Percentiles rank a stretch among this genome's conserved stretches.
These are phyloP conservation scores for Pasiphila rectangulata DNA, from an alignment of 2,888 invertebrate genomes.

Conservation along the genomic window DNA sequence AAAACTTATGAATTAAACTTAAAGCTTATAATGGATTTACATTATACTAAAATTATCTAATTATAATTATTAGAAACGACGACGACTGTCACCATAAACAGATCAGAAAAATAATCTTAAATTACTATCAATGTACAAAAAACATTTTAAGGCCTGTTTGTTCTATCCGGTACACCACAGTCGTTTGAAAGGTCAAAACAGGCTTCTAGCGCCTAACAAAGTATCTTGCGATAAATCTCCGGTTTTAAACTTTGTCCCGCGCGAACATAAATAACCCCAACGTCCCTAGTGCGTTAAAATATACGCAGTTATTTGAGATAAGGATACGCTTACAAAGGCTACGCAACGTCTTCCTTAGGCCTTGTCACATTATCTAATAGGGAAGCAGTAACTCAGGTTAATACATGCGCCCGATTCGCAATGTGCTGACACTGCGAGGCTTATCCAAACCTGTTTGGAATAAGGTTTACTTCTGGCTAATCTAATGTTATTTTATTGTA, in stretches of 20 bases:
- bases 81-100: too few relatives aligned
- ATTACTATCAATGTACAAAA: too few relatives aligned
- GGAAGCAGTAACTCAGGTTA: conserved; percentile 26
- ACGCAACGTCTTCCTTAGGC: conserved; percentile 66
- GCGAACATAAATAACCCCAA: conserved; percentile 66
- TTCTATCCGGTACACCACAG: neutral
- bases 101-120: too few relatives aligned
- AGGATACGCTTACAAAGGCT: conserved; percentile 63
- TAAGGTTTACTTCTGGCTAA: neutral
- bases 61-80: too few relatives aligned
- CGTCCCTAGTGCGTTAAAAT: conserved; percentile 62
- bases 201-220: conserved; percentile 41
- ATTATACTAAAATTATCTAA: too few relatives aligned
- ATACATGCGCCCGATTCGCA: conserved; percentile 19
- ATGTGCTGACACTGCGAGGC: conserved; percentile 3
- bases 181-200: neutral
- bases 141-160: too few relatives aligned
- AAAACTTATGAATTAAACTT: too few relatives aligned
- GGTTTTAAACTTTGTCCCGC: conserved; percentile 56
- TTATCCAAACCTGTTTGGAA: conserved; percentile 16
- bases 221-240: conserved; percentile 65
- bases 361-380: conserved; percentile 38
- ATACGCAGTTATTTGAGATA: conserved; percentile 60
- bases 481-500: too few relatives aligned
- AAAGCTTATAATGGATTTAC: too few relatives aligned